A percentile compares a stretch with the other conserved stretches of the same genome.
Conservation (phyloP, 2,113 vertebrate species). For the Oryzias melastigma region DNA sequence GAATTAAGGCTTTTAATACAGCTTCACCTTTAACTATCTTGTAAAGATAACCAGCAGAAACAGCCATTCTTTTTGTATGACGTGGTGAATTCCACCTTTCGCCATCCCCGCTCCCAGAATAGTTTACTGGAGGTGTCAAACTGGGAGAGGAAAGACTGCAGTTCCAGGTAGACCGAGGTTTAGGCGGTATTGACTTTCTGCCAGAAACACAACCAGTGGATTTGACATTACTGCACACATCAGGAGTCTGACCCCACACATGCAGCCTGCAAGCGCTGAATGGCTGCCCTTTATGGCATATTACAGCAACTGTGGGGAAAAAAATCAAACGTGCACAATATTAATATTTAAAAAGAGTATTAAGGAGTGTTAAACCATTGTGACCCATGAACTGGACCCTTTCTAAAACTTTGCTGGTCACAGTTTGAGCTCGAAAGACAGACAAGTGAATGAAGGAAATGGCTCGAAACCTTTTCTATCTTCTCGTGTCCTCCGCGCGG, state of each 20-base stretch:
- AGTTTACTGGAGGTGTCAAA: slow-evolving; percentile 9
- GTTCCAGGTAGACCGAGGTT: slow-evolving; percentile 28
- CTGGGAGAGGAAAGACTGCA: slow-evolving; percentile 6
- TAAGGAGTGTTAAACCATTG: slow-evolving; percentile 61
- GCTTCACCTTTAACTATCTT: no score
- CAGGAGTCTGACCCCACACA: slow-evolving; percentile 40
- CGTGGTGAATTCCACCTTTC: slow-evolving; percentile 38
- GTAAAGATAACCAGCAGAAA: no score
- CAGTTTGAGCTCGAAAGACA: slow-evolving; percentile 48
- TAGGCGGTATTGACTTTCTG: slow-evolving; percentile 15
- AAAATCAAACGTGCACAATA: slow-evolving; percentile 60
- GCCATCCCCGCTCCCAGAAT: slow-evolving; percentile 20
- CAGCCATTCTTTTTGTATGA: slow-evolving; percentile 37
- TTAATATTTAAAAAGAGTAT: slow-evolving; percentile 68
- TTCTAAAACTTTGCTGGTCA: slow-evolving; percentile 59
- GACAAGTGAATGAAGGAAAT: slow-evolving; percentile 68
- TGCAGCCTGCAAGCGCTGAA: slow-evolving; percentile 46
- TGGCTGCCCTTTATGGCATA: slow-evolving; percentile 64
- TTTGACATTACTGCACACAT: slow-evolving; percentile 38
- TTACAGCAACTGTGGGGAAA: slow-evolving; percentile 63
- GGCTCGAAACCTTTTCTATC: slow-evolving; percentile 39
- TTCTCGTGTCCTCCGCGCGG: slow-evolving; percentile 37
- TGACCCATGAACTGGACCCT: slow-evolving; percentile 57
- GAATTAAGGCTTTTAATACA: no score
- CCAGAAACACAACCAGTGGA: slow-evolving; percentile 33